Evolutionary conservation across 2,113 vertebrate species (phyloP).

Genomic region (Gobius niger): DNA sequence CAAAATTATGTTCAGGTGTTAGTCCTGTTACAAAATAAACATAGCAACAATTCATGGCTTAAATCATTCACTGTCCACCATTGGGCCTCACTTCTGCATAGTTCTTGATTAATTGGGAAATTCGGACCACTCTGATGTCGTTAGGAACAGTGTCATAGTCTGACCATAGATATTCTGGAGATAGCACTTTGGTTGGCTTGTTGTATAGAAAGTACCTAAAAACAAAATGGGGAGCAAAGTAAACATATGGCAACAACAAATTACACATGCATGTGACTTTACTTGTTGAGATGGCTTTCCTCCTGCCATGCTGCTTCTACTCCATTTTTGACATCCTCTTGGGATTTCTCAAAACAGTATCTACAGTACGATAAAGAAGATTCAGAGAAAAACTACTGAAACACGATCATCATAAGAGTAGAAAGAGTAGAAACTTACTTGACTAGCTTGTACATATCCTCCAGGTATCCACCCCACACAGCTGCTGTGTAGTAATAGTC

Average conservation of each 20-base stretch:
- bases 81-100: conserved; percentile 49
- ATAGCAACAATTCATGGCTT: no score
- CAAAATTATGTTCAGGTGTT: no score
- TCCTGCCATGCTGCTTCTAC: not conserved
- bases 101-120: conserved; percentile 50
- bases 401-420: not conserved
- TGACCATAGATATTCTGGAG: conserved; percentile 54
- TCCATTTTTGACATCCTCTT: not conserved
- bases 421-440: not conserved
- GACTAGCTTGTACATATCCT: not conserved
- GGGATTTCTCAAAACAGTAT: not conserved
- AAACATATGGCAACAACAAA: not conserved
- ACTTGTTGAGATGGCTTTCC: not conserved
- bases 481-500: not conserved
- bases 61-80: conserved; percentile 19
- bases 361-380: not conserved
- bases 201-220: conserved; percentile 43
- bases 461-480: not conserved
- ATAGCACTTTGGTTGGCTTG: conserved; percentile 58
- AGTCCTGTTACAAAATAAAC: no score
- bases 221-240: not conserved
- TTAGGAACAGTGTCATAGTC: conserved; percentile 5
- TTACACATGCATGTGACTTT: not conserved
- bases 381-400: not conserved
- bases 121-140: conserved; percentile 49